Percentiles rank a stretch among this genome's conserved stretches.
Evolutionary conservation across 2,113 vertebrate genomes (phyloP).

Genomic region (Phaethornis superciliosus): DNA sequence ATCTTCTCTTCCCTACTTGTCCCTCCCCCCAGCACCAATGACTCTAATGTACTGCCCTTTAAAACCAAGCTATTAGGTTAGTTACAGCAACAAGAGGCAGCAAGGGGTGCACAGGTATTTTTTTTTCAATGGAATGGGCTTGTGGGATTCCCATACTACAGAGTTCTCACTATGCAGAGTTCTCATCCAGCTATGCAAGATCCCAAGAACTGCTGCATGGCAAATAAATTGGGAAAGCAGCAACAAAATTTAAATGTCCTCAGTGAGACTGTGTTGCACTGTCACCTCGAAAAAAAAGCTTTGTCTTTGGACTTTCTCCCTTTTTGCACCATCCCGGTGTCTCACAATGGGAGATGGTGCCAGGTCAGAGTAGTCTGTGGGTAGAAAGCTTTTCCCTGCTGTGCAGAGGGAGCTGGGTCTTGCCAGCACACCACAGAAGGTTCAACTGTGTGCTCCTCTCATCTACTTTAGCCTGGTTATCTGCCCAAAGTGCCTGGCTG

Average conservation of each 20-base stretch:
- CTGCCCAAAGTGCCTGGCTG: neutral
- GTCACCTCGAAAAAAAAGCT: neutral
- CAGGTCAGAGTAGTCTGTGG: accelerated
- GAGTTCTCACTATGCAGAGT: neutral
- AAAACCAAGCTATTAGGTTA: neutral
- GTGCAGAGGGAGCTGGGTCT: too few relatives aligned
- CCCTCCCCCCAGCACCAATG: neutral
- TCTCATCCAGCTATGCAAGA: neutral
- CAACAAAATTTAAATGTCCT: neutral
- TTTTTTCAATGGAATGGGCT: too few relatives aligned
- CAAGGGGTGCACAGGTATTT: neutral
- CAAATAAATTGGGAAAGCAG: neutral
- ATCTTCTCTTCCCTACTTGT: accelerated
- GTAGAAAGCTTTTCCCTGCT: neutral
- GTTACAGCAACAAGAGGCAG: neutral
- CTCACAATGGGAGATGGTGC: neutral
- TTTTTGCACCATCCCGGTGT: accelerated
- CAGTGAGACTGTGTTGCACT: neutral
- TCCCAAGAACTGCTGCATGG: neutral
- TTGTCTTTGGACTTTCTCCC: neutral
- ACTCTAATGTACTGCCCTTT: neutral
- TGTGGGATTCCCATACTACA: neutral
- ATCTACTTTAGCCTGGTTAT: neutral
- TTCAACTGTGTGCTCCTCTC: neutral
- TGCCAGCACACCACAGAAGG: neutral